Evolutionary conservation across 2,113 vertebrate genomes (phyloP).

Genomic region (Rhea americana): DNA sequence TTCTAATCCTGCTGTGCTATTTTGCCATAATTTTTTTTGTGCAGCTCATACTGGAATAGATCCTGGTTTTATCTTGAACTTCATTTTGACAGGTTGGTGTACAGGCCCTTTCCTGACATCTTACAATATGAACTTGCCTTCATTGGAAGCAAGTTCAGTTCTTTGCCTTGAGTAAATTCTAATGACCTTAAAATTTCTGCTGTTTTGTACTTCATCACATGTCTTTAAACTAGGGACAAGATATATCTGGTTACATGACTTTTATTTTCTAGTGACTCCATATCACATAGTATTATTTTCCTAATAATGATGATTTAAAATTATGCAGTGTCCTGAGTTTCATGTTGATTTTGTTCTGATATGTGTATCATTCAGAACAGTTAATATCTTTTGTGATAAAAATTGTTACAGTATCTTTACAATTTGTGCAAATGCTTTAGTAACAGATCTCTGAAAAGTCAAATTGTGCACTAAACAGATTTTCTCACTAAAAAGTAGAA

Average conservation of each 20-base stretch:
- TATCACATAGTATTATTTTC: neutral
- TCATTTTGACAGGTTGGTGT: neutral
- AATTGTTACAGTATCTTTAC: neutral
- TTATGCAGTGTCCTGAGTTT: neutral
- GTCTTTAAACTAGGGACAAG: neutral
- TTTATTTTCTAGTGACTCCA: neutral
- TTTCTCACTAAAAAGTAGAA: neutral
- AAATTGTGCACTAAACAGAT: neutral
- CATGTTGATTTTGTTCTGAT: neutral
- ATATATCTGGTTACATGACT: neutral
- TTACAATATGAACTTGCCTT: neutral
- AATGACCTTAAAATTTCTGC: neutral
- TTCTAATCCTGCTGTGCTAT: slow-evolving; percentile 1
- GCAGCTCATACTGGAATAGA: neutral
- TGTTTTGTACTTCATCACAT: neutral
- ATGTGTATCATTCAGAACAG: neutral
- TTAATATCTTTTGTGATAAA: neutral
- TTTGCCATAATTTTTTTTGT: neutral
- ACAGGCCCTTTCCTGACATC: neutral
- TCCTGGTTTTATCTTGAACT: neutral
- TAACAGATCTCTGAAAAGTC: neutral
- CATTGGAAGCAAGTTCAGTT: neutral
- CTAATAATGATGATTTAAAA: neutral
- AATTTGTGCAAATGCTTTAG: neutral
- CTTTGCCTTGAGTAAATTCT: neutral